A percentile compares a stretch with the other conserved stretches of the same genome.
Conservation (phyloP, 2,113 vertebrate genomes). For the Chelonoidis abingdonii region DNA sequence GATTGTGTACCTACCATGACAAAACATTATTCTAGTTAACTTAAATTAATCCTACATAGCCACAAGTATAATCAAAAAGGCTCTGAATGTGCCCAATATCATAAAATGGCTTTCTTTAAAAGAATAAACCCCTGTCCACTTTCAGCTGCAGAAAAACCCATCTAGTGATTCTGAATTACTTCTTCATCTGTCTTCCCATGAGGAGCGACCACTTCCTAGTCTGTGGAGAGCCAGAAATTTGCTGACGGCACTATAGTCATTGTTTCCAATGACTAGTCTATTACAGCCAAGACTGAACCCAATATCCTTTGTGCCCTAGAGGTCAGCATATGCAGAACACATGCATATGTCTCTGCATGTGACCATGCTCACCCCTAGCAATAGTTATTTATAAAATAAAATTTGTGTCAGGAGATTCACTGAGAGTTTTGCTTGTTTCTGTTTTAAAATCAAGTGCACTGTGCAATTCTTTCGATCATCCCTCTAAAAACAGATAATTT, state of each 20-base stretch:
- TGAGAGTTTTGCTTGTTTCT: neutral
- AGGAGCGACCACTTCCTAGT: slow-evolving; percentile 43
- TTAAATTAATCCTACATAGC: slow-evolving; percentile 46
- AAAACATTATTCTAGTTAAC: slow-evolving; percentile 53
- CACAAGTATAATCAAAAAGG: slow-evolving; percentile 28
- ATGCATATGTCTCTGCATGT: accelerated
- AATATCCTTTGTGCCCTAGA: slow-evolving; percentile 48
- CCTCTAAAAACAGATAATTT: neutral
- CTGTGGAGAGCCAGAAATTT: slow-evolving; percentile 27
- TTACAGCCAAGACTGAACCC: neutral
- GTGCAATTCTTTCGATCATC: neutral
- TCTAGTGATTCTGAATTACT: slow-evolving; percentile 6
- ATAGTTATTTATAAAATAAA: accelerated
- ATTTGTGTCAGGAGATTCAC: neutral
- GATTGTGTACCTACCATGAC: slow-evolving; percentile 72
- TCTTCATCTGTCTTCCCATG: neutral
- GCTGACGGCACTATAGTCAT: slow-evolving; percentile 35
- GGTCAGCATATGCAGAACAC: slow-evolving; percentile 13
- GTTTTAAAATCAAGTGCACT: neutral
- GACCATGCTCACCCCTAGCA: neutral
- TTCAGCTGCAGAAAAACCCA: neutral
- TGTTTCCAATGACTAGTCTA: slow-evolving; percentile 51
- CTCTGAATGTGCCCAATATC: neutral
- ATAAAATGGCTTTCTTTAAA: neutral
- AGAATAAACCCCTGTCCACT: accelerated